Evolutionary conservation across 2,888 invertebrate species (phyloP).

Genomic region (Laothoe populi): DNA sequence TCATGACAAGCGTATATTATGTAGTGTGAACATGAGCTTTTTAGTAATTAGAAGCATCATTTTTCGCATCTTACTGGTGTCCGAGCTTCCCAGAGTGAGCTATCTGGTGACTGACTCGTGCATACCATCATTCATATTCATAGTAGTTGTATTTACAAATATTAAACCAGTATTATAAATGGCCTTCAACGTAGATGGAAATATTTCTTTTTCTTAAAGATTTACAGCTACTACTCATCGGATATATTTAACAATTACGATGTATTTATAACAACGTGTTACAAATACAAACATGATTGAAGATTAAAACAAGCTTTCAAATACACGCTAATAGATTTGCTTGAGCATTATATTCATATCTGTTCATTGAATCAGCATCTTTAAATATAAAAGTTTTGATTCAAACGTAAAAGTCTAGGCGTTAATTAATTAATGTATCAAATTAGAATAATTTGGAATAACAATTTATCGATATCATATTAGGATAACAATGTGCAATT

Average conservation of each 20-base stretch:
- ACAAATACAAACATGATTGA: conserved; percentile 13
- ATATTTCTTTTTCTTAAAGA: conserved; percentile 44
- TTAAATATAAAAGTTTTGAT: neutral
- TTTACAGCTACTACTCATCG: conserved; percentile 20
- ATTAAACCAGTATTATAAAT: conserved; percentile 63
- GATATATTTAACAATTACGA: conserved; percentile 8
- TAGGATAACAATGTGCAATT: conserved; percentile 3
- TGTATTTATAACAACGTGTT: conserved; percentile 24
- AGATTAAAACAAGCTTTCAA: conserved; percentile 8
- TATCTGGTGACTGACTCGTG: conserved; percentile 64
- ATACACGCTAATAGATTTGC: conserved; percentile 1
- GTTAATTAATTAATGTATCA: neutral
- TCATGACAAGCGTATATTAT: conserved; percentile 55
- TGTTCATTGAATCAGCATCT: neutral
- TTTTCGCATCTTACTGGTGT: conserved; percentile 61
- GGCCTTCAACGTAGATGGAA: conserved; percentile 62
- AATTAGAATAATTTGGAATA: neutral
- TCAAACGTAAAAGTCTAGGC: neutral
- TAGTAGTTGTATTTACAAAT: conserved; percentile 63
- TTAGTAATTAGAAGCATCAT: conserved; percentile 78
- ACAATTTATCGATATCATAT: neutral
- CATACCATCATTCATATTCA: conserved; percentile 70
- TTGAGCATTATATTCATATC: neutral
- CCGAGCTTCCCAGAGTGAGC: conserved; percentile 62
- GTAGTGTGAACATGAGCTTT: conserved; percentile 76